Base-by-base conservation (phyloP, 2,888 invertebrate species). In the Diploptera punctata region DNA sequence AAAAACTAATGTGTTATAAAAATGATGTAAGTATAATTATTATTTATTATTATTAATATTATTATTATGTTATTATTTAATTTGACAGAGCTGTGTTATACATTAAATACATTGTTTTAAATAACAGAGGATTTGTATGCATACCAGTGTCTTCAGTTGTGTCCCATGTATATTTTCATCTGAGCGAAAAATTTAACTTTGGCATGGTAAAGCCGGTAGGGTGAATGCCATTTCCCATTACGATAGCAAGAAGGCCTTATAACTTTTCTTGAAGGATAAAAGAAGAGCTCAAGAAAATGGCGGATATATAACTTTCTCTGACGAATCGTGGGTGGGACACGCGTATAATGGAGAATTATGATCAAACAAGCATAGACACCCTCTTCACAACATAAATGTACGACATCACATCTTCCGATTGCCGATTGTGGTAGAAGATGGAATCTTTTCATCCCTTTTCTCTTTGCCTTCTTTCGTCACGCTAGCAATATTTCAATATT, bases 401-500 rank as follows among this genome's bases (percentile, higher is more conserved):
- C 29, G 57, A 57, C 57, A 24, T 57, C 29, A n/a, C 52, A 52
- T 33, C 24, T 52, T 2, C n/a, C 13, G 57, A 57, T 57, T 29
- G 7, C 26, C 52, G 21, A 52, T 10, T 19, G 7, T 33, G 10
- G 33, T 5, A 10, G 10, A 33, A 33, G 10, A 33, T 5, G 24
- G 52, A 52, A 33, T 33, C 33, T 52, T 52, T 24, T 21, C 13
- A 21, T 24, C 24, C 3, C 19, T n/a, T 5, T 31, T 38, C 3
- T 62, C 3, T 62, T 21, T 18, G 38, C 18, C 61, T 62, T 10
- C 1, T n/a, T 5, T 33, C 33, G 38, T 62, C 21, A 24, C 24
- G 24, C 13, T n/a, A 21, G 47, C 47, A 26, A 65, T 65, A 65
- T 65, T 65, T 65, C 65, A 65, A 44, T 26, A 65, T 65, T 65